phyloP scores from a whole-genome alignment of 2,888 invertebrate genomes.

The Brachyopa scutellaris region DNA sequence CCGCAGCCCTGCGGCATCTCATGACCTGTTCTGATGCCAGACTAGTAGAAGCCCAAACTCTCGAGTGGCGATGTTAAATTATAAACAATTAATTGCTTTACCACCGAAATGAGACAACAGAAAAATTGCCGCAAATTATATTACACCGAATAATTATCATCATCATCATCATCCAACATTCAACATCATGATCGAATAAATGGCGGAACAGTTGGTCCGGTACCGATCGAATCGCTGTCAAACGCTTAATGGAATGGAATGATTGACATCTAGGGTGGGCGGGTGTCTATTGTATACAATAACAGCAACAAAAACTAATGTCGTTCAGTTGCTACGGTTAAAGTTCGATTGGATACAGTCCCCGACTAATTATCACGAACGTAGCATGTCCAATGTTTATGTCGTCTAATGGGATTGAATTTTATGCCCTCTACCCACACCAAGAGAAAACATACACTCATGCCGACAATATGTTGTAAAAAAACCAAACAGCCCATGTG shows the following conservation, averaged over 20 bases:
- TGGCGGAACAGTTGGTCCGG: neutral
- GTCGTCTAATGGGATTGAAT: slow-evolving; percentile 59
- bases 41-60: neutral
- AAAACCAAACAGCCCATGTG: neutral
- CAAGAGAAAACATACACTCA: neutral
- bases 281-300: neutral
- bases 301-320: slow-evolving; percentile 30
- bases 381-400: slow-evolving; percentile 53
- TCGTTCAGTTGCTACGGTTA: slow-evolving; percentile 31
- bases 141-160: slow-evolving; percentile 36
- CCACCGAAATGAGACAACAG: slow-evolving; percentile 18
- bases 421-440: slow-evolving; percentile 19
- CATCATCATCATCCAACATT: slow-evolving; percentile 1
- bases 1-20: slow-evolving; percentile 12
- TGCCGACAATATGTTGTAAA: neutral
- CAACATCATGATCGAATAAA: neutral
- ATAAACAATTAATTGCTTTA: slow-evolving; percentile 34
- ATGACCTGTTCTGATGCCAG: neutral
- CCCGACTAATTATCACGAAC: slow-evolving; percentile 61
- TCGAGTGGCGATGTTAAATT: neutral
- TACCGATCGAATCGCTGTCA: slow-evolving; percentile 53
- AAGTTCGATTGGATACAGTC: slow-evolving; percentile 64
- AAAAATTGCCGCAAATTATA: slow-evolving; percentile 43
- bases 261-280: slow-evolving; percentile 61
- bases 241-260: slow-evolving; percentile 50